Base-by-base conservation (phyloP, 2,113 vertebrate species). In the Calyptomena viridis region DNA sequence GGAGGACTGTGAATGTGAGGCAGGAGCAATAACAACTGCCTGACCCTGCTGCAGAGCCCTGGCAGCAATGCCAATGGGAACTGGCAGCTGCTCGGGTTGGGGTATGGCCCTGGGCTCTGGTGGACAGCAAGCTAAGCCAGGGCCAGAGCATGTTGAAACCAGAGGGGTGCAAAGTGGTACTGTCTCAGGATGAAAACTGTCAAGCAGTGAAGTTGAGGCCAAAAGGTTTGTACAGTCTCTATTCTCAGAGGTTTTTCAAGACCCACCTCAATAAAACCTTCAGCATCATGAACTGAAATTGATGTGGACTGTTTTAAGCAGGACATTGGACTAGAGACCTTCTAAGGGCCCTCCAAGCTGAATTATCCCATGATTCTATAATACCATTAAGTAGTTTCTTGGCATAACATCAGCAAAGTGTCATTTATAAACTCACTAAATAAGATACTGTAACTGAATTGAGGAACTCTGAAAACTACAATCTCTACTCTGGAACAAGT, bases 61-160 rank as follows among this genome's bases (percentile, higher is more conserved):
- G 1, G 44, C 28, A 74, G 52, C 10, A 9, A 28, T 3, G 1
- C 20, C 8, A 37, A 2, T 0, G 5, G 37, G n/a, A 52, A 18
- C 20, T 11, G 23, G 58, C 28, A 47, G n/a, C 7, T 75, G 20
- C 31, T 35, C 5, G 2, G 31, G 33, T 14, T 13, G 1, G 4
- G 33, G 11, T 6, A 44, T 4, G 13, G 40, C 16, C 20, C 42
- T 2, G 13, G 24, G 16, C 16, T 66, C n/a, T 25, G 25, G 33
- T 1, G 11, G 25, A 67, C 35, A 44, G 25, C 1, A 0, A 56
- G 15, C 8, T 5, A 31, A 75, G 46, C 35, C 6, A 3, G 1
- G 15, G 12, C 15, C 20, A 64, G 9, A 28, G 3, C 3, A 20
- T 4, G 1, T 0, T 59, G 13, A 59, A 81, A 63, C 3, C 35